Percentiles rank a stretch among this genome's conserved stretches.
phyloP scores from a whole-genome alignment of 2,888 invertebrate genomes.

The Epiblema foenella region DNA sequence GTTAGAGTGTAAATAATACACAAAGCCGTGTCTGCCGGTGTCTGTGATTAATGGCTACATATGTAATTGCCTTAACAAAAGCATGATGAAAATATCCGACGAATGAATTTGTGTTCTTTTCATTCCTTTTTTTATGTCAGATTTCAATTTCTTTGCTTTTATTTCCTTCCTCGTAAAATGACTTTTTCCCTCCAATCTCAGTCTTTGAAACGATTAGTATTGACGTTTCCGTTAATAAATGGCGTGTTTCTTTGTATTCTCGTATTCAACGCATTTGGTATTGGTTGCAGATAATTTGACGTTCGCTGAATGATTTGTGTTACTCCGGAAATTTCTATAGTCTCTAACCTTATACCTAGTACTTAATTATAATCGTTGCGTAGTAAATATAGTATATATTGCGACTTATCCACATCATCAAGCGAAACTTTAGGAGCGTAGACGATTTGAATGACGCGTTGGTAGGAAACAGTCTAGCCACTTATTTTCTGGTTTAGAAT shows the following conservation, averaged over 20 bases:
- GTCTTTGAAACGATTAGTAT: no score
- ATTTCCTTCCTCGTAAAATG: no score
- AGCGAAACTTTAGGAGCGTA: conserved; percentile 7
- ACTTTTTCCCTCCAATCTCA: no score
- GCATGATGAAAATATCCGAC: no score
- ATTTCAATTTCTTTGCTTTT: background rate
- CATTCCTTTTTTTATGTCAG: no score
- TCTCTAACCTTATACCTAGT: conserved; percentile 5
- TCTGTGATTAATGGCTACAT: no score
- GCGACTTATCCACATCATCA: background rate
- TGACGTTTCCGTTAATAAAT: background rate
- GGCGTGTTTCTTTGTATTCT: conserved; percentile 6
- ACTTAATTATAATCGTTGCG: conserved; percentile 19
- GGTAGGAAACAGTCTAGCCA: conserved; percentile 7
- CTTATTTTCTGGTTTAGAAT: background rate
- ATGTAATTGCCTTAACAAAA: no score
- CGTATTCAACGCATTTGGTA: background rate
- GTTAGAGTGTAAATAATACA: no score
- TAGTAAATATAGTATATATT: background rate
- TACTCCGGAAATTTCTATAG: conserved; percentile 4
- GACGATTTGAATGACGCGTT: conserved; percentile 13
- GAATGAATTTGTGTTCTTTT: background rate
- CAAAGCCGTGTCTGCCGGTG: no score
- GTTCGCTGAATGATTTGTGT: background rate
- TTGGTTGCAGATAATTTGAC: conserved; percentile 20